Conservation (phyloP, 1,140 invertebrate species). For the Rhagoletis pomonella region DNA sequence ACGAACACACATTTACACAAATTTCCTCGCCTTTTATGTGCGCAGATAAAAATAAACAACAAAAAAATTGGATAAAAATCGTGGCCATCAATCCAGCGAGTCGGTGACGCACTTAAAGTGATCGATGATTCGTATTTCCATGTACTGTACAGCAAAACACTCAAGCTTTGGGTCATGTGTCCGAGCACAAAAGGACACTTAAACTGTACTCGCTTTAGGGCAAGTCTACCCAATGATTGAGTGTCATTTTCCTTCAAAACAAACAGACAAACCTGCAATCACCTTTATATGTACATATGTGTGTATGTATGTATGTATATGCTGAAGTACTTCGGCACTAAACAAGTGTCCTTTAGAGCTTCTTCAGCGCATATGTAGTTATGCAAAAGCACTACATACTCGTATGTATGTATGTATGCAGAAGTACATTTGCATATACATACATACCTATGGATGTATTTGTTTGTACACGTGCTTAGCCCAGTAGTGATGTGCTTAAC, state of each 20-base stretch:
- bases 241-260: constrained; percentile 34
- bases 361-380: too few species aligned
- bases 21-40: too few species aligned
- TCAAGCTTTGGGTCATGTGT: background rate
- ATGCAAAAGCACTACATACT: too few species aligned
- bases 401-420: too few species aligned
- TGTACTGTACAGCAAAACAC: background rate
- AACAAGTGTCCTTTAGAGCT: too few species aligned
- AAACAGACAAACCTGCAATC: background rate
- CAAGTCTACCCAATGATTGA: constrained; percentile 28
- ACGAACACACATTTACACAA: too few species aligned
- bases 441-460: background rate
- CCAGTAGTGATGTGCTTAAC: background rate
- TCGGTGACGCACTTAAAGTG: background rate
- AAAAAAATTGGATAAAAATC: too few species aligned
- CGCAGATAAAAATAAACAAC: too few species aligned
- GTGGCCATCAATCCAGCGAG: background rate
- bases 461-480: background rate
- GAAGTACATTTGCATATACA: background rate
- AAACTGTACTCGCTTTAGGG: background rate
- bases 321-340: too few species aligned
- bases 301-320: too few species aligned
- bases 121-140: background rate
- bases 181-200: background rate
- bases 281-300: too few species aligned